phyloP scores from a whole-genome alignment of 2,888 invertebrate species.

The Lottia gigantea region DNA sequence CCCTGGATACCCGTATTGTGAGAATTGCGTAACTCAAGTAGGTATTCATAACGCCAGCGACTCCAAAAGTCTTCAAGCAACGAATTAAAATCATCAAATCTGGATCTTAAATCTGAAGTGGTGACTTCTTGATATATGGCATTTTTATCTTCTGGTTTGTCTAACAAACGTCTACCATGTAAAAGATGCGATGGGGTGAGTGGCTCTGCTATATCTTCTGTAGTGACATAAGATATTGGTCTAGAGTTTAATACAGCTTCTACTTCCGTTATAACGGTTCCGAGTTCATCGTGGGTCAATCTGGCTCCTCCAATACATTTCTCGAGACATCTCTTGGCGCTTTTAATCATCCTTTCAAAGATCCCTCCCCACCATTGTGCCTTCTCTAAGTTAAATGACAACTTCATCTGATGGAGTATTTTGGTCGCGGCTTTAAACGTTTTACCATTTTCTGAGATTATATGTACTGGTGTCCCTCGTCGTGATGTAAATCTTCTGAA shows the following conservation, averaged over 20 bases:
- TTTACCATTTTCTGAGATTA: neutral
- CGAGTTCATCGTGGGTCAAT: neutral
- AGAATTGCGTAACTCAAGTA: too few species aligned
- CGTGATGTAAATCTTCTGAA: neutral
- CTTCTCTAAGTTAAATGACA: neutral
- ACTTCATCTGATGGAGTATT: neutral
- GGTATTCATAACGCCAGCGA: too few species aligned
- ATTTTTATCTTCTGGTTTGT: neutral
- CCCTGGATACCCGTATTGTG: too few species aligned
- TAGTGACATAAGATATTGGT: slow-evolving; percentile 1
- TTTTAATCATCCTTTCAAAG: neutral
- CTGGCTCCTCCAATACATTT: neutral
- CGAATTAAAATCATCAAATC: too few species aligned
- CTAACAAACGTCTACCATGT: neutral
- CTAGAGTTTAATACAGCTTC: neutral
- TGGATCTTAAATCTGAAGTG: too few species aligned
- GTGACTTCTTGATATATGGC: neutral
- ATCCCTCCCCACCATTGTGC: neutral
- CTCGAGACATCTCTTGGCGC: neutral
- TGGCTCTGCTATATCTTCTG: neutral
- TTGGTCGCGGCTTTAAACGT: too few species aligned
- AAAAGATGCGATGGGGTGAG: neutral
- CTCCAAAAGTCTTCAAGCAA: too few species aligned
- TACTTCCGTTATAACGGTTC: neutral
- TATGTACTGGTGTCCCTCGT: neutral